Conservation (phyloP, 2,113 vertebrate species). For the Neogale vison region DNA sequence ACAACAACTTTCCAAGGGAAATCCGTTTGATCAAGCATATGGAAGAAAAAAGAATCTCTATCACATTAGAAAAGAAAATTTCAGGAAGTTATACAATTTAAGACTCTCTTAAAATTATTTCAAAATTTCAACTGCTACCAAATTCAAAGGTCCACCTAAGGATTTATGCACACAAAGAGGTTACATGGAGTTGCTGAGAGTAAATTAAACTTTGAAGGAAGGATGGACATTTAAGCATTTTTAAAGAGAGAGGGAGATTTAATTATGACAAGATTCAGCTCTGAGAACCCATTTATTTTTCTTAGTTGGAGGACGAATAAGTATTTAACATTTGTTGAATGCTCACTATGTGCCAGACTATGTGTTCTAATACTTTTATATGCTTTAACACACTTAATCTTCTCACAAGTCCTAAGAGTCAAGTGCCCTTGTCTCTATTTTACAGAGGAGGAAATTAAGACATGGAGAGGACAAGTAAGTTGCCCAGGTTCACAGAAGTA, state of each 20-base stretch:
- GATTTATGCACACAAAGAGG: background rate
- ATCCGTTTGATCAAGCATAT: background rate
- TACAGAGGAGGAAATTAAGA: background rate
- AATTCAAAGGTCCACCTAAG: background rate
- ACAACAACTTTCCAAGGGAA: background rate
- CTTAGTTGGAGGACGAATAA: background rate
- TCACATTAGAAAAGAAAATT: background rate
- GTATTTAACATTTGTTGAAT: background rate
- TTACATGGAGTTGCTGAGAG: background rate
- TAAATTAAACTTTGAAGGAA: background rate
- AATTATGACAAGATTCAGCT: background rate
- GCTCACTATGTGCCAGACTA: background rate
- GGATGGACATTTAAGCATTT: background rate
- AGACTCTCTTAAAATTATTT: slow-evolving; percentile 23
- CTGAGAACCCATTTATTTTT: background rate
- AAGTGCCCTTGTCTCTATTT: background rate
- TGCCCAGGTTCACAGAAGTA: background rate
- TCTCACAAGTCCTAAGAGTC: background rate
- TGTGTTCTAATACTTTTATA: background rate
- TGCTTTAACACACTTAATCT: background rate
- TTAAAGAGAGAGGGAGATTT: background rate
- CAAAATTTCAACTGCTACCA: background rate
- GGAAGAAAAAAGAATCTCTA: background rate
- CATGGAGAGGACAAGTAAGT: background rate
- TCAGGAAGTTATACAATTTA: background rate